phyloP scores from a whole-genome alignment of 2,797 vertebrate species.

The Channallabes apus region DNA sequence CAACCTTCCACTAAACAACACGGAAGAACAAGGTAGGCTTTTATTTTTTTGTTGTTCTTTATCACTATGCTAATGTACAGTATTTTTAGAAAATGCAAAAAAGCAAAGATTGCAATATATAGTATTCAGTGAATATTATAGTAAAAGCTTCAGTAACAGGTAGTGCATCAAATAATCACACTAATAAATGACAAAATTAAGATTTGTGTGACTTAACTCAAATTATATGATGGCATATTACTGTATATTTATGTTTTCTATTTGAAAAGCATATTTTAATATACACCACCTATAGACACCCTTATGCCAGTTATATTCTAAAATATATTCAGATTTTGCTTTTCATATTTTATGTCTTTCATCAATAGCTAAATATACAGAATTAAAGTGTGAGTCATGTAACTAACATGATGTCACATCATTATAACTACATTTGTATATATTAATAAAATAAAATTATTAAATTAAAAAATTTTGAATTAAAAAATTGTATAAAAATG shows the following conservation, averaged over 20 bases:
- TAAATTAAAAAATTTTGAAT: no score
- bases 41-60: background rate
- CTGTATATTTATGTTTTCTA: background rate
- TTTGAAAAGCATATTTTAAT: background rate
- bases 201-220: background rate
- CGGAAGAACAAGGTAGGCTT: slow-evolving; percentile 39
- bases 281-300: no score
- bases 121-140: background rate
- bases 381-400: no score
- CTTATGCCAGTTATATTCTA: no score
- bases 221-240: background rate
- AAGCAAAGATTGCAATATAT: background rate
- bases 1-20: background rate
- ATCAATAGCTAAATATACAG: background rate
- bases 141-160: background rate
- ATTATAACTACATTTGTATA: no score
- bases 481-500: no score
- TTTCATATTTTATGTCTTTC: background rate
- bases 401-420: no score
- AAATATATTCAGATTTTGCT: background rate
- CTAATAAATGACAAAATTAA: background rate
- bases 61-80: background rate
- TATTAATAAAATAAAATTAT: no score
- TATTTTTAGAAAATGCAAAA: background rate
- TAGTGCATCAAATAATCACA: background rate